Conservation (phyloP, 2,113 vertebrate species). For the Siniperca chuatsi region DNA sequence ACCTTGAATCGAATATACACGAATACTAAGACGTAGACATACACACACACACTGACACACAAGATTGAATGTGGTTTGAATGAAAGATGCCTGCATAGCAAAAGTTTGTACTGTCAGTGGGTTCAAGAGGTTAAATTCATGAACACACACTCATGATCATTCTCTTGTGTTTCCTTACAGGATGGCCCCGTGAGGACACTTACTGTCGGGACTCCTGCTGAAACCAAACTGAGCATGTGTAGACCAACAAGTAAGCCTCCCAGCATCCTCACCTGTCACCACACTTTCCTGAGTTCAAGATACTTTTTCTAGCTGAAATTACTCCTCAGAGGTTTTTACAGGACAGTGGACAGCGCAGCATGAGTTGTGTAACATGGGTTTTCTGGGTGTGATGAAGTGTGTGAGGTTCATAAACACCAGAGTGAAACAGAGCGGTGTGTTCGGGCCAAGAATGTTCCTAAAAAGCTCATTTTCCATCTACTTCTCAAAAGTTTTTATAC, state of each 20-base stretch:
- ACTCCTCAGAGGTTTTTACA: background rate
- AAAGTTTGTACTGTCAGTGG: background rate
- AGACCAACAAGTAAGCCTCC: conserved; percentile 48
- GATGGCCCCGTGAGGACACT: conserved; percentile 30
- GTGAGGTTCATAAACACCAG: conserved; percentile 14
- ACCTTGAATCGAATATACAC: background rate
- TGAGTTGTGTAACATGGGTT: conserved; percentile 15
- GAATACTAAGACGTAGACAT: background rate
- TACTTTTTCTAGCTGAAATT: background rate
- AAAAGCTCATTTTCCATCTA: conserved; percentile 12
- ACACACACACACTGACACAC: too few relatives aligned
- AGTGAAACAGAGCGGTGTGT: background rate
- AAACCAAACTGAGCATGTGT: conserved; percentile 37
- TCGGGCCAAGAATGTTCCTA: conserved; percentile 17
- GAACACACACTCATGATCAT: background rate
- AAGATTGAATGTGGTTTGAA: background rate
- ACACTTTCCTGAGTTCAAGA: background rate
- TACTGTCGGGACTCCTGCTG: conserved; percentile 9
- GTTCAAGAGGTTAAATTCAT: background rate
- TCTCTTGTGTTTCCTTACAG: conserved; percentile 30
- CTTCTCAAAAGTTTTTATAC: background rate
- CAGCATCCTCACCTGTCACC: background rate
- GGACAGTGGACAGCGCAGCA: background rate
- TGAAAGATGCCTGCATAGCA: background rate
- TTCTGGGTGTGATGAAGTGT: conserved; percentile 7